Evolutionary conservation across 1,140 invertebrate genomes (phyloP).

Genomic region (Solenopsis fugax): DNA sequence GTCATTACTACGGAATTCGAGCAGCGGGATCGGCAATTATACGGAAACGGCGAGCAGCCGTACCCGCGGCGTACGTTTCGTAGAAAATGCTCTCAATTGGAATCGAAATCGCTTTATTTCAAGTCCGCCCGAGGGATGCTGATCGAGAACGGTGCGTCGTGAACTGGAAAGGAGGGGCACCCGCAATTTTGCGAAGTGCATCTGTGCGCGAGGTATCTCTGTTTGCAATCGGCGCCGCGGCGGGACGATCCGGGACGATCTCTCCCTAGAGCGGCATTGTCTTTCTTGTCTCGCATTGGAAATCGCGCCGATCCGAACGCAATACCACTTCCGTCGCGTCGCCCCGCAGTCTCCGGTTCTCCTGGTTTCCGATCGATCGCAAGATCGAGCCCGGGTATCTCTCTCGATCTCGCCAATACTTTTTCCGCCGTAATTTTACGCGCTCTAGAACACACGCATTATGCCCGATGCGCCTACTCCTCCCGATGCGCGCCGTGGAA

Average conservation of each 20-base stretch:
- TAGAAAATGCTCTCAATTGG: background rate
- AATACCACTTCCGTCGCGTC: constrained; percentile 1
- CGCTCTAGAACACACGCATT: constrained; percentile 86
- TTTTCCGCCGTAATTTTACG: constrained; percentile 80
- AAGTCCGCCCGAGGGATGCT: background rate
- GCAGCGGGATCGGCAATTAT: constrained; percentile 14
- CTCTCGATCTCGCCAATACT: constrained; percentile 78
- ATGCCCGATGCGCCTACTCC: constrained; percentile 78
- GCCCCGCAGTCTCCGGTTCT: background rate
- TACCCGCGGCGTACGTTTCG: background rate
- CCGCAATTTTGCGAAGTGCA: background rate
- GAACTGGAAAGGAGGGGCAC: background rate
- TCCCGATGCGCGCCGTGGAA: constrained; percentile 66
- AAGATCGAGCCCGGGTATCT: background rate
- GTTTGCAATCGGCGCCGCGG: no score
- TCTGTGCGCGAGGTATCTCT: background rate
- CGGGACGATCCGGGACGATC: background rate
- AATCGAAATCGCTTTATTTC: background rate
- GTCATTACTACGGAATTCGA: constrained; percentile 49
- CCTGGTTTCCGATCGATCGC: background rate
- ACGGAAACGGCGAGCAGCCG: background rate
- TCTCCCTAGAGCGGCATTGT: background rate
- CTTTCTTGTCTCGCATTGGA: background rate
- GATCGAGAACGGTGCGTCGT: background rate
- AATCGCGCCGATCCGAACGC: background rate